phyloP scores from a whole-genome alignment of 2,113 vertebrate genomes.

The Cyphomyrus plagiostoma region DNA sequence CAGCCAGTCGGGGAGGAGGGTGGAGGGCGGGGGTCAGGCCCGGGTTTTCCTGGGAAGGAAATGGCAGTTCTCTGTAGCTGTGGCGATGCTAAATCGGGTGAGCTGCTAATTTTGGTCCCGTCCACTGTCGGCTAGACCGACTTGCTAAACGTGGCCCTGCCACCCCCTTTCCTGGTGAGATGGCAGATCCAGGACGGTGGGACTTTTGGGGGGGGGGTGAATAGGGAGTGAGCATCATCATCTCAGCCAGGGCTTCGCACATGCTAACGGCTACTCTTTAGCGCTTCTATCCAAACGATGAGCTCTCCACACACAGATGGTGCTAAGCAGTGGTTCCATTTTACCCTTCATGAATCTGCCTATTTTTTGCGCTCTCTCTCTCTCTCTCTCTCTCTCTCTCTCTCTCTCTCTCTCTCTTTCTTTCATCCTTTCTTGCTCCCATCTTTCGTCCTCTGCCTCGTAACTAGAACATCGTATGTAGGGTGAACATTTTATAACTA shows the following conservation, averaged over 20 bases:
- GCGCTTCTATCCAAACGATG: no score
- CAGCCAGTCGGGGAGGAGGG: neutral
- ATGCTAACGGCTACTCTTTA: neutral
- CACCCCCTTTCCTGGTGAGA: slow-evolving; percentile 24
- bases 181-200: slow-evolving; percentile 54
- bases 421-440: slow-evolving; percentile 5
- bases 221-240: slow-evolving; percentile 3
- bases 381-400: no score
- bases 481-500: slow-evolving; percentile 1
- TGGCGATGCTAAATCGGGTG: slow-evolving; percentile 44
- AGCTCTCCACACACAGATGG: neutral
- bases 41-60: slow-evolving; percentile 43
- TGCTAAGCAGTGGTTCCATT: neutral
- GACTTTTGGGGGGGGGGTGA: neutral
- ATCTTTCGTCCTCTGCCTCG: neutral
- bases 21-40: slow-evolving; percentile 26
- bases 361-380: neutral
- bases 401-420: neutral
- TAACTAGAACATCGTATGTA: slow-evolving; percentile 12
- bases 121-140: slow-evolving; percentile 38
- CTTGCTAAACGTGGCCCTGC: slow-evolving; percentile 49
- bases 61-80: slow-evolving; percentile 17
- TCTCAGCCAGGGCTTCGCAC: neutral
- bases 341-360: neutral
- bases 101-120: slow-evolving; percentile 47